Base-by-base conservation (phyloP, 2,888 invertebrate genomes). In the Dryomyza anilis region DNA sequence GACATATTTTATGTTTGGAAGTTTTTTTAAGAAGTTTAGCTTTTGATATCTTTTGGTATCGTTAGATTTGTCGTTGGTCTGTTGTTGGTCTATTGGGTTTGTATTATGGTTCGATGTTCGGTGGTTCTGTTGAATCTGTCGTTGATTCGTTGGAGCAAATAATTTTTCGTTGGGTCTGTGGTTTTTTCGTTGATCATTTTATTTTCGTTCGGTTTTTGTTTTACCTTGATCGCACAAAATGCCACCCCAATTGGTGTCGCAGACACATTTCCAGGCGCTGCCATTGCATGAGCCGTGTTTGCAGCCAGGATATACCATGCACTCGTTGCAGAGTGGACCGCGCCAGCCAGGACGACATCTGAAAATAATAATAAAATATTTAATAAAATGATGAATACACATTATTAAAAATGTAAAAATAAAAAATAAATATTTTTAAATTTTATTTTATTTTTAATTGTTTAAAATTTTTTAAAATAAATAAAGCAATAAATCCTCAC, bases 211-310 rank as follows among this genome's bases (percentile, higher is more conserved):
- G 39, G 12, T n/a, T n/a, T 2, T 39, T 7, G 14, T 72, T 78
- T 77, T 84, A 91, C 91, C 91, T 89, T 96, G 96, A 85, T 98
- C 97, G 86, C 98, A 98, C 74, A 96, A 91, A 73, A 97, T 94
- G 72, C 98, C 98, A 74, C 97, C 98, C 98, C 98, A 98, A 82
- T 98, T 98, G 76, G 96, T 96, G 82, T 96, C 92, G 85, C 98
- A 98, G 77, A 94, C 94, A 86, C 98, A 98, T 83, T 96, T 93
- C 94, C 95, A 97, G 55, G 95, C 94, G 71, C 91, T 92, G 70
- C 94, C 92, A 80, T 92, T 92, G 87, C 98, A 98, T 82, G 93
- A 94, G 71, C 98, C 98, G 84, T 96, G 95, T 81, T 94, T 92
- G 86, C 98, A 98, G 72, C 96, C 96, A 14, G 97, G 97, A 86